Evolutionary conservation across 2,888 invertebrate genomes (phyloP), one percentile per base, ranked within the genome.

Genomic region (Aphodius granarius): DNA sequence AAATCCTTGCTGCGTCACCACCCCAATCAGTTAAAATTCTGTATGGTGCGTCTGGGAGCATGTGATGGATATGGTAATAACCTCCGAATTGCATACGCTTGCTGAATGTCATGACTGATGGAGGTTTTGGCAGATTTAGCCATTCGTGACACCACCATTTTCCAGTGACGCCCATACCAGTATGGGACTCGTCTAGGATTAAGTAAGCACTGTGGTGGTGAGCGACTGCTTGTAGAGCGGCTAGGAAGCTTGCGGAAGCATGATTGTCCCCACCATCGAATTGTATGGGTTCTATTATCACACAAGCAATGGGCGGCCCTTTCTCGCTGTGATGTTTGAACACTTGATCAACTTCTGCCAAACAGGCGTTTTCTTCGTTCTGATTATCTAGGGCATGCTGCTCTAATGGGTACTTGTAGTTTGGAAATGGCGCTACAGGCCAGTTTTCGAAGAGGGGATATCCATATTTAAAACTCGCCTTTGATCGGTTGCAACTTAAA

Each of bases 21-120:
- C 98, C 95, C 99, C 99, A 99, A 0, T 99, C 99, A 88, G 99
- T 99, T 88, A 98, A 99, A 79, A 99, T 94, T 75, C 99, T 91
- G 86, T 94, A 97, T 0, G 95, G 88, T 77, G 94, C 92, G n/a
- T 91, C 89, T 3, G 95, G 93, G 92, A 89, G 92, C 83, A 95
- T 92, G 78, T 95, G 93, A 3, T 91, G 87, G 43, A 89, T 91
- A 85, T 93, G 94, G 86, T 94, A 99, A 86, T 95, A 98, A 62
- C 99, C 99, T 17, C 99, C 99, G 2, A 97, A 91, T 82, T 97
- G 92, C 95, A 98, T 95, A 88, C 99, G 99, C 89, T 99, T 99
- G 84, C 98, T 97, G 87, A 99, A 99, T 0, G 97, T 97, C 3
- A 99, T 95, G 43, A 98, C 86, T 85, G 99, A 98, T 0, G 99